Base-by-base conservation (phyloP, 2,113 vertebrate species). In the Apus apus region DNA sequence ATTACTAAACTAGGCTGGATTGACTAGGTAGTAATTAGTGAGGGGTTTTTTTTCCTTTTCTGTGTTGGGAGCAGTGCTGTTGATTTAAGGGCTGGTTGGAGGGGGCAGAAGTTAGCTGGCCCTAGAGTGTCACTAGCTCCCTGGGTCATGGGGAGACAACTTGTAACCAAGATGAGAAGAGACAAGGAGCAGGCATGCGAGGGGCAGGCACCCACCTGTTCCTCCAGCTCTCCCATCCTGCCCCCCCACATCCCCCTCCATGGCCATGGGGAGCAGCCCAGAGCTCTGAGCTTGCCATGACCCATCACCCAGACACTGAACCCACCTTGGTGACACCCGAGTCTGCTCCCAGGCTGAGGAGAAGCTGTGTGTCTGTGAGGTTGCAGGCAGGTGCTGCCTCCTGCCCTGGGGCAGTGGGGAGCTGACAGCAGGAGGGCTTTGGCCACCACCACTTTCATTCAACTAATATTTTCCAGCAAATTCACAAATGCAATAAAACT, bases 241-340 rank as follows among this genome's bases (percentile, higher is more conserved):
- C 73, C 43, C 60, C 45, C 10, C 15, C 23, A 2, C 20, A 1
- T 20, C 53, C 18, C 38, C 29, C 46, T 13, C 25, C 23, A 0
- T 5, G 48, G 68, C 81, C 45, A 15, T 15, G 8, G 78, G 56
- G 15, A 25, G 3, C 4, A 7, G 27, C 7, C 3, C 23, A 5
- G 56, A 29, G 71, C 57, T n/a, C 50, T 7, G 0, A 18, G 45
- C 26, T 0, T 0, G 21, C 48, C 30, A 1, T 7, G 32, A 19
- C 21, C 43, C 54, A 2, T 32, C 40, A 1, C 5, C 8, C 1
- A 4, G 50, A 45, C 2, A 5, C 68, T 8, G 20, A 20, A 25
- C 43, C 58, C 2, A 1, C 18, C 6, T 53, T 5, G 12, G 61
- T 14, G 86, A 43, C 40, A 43, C 40, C 40, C 12, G 40, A 14